phyloP scores from a whole-genome alignment of 2,113 vertebrate genomes.

The Nibea coibor region DNA sequence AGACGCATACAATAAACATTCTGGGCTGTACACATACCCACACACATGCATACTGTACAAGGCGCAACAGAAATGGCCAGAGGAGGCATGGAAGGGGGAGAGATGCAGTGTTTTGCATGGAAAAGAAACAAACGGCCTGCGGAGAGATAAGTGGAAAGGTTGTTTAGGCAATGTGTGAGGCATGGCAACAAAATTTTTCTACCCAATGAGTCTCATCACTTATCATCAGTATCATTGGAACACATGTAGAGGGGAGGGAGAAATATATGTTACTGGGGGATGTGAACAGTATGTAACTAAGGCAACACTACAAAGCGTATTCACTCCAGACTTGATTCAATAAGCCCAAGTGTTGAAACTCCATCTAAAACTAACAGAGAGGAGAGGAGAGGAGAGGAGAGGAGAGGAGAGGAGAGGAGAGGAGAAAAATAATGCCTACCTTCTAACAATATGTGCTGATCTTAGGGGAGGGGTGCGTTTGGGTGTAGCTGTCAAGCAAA shows the following conservation, averaged over 20 bases:
- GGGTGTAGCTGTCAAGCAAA: slow-evolving; percentile 57
- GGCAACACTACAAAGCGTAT: neutral
- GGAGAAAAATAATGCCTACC: slow-evolving; percentile 30
- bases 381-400: slow-evolving; percentile 9
- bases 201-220: slow-evolving; percentile 23
- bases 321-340: slow-evolving; percentile 32
- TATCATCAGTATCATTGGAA: neutral
- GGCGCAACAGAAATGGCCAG: neutral
- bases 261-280: slow-evolving; percentile 4
- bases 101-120: neutral
- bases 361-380: slow-evolving; percentile 7
- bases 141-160: slow-evolving; percentile 28
- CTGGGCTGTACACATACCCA: slow-evolving; percentile 11
- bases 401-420: neutral
- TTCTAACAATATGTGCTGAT: slow-evolving; percentile 55
- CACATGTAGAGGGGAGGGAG: neutral
- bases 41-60: neutral
- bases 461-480: slow-evolving; percentile 43
- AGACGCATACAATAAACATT: slow-evolving; percentile 33
- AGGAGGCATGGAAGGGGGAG: neutral
- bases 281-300: slow-evolving; percentile 1
- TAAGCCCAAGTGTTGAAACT: slow-evolving; percentile 27
- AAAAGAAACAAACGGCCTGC: slow-evolving; percentile 28
- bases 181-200: slow-evolving; percentile 24
- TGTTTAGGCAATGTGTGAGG: slow-evolving; percentile 36